Evolutionary conservation across 2,113 vertebrate genomes (phyloP).

Genomic region (Riparia riparia): DNA sequence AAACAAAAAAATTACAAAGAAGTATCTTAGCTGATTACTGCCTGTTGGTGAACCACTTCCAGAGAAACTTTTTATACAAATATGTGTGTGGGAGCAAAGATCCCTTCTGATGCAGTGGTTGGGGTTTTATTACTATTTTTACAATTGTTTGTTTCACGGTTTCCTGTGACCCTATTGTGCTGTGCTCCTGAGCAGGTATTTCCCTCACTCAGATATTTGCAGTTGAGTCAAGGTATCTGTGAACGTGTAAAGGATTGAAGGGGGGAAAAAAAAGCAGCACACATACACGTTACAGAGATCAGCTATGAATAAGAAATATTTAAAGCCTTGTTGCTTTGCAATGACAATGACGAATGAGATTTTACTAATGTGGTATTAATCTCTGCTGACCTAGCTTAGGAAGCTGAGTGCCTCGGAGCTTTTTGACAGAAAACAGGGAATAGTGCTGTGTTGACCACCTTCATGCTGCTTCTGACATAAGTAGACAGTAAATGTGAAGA

Average conservation of each 20-base stretch:
- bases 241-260: background rate
- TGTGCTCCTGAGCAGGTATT: background rate
- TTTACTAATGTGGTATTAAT: background rate
- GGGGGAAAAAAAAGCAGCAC: accelerated
- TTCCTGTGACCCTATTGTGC: background rate
- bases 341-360: background rate
- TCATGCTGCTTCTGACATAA: background rate
- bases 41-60: conserved; percentile 71
- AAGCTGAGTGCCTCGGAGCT: background rate
- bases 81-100: background rate
- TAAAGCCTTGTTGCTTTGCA: conserved; percentile 15
- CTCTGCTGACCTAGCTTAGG: background rate
- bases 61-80: conserved; percentile 60
- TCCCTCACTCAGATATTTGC: background rate
- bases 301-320: background rate
- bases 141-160: background rate
- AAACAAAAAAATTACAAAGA: conserved; percentile 81
- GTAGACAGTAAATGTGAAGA: background rate
- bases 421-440: background rate
- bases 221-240: background rate
- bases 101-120: background rate
- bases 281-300: background rate
- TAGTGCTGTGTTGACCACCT: background rate
- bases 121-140: background rate
- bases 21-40: conserved; percentile 74